Evolutionary conservation across 2,888 invertebrate genomes (phyloP), one percentile per base, ranked within the genome.

Genomic region (Choreutis nemorana): DNA sequence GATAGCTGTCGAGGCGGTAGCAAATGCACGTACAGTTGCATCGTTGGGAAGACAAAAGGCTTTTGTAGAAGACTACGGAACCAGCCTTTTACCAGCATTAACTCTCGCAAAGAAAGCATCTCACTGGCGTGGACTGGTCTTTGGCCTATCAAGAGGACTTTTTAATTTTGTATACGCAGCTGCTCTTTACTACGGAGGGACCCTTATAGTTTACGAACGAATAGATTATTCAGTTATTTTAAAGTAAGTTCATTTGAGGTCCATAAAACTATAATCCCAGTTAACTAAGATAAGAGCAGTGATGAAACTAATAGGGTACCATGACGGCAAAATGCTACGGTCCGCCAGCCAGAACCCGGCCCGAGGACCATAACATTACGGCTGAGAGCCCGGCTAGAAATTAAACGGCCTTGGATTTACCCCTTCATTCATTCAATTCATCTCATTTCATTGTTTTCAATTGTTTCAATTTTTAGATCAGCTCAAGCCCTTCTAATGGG

Each of bases 1-100:
- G 85, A 73, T 89, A 34, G 88, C 90, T 3, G 87, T 90, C 8
- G 91, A 91, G 61, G 89, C 87, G 2, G 87, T 91, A 1, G 81
- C 86, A 4, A 90, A 89, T 45, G 86, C 91, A 4, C 81, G 90
- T 22, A 92, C 92, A 1, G 90, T 90, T 1, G 87, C 84, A 0
- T 87, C 89, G 0, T 59, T 91, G 11, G 87, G 89, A 1, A 75
- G 86, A 16, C 91, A 92, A 60, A 75, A 83, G 11, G 80, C 80
- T 14, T 90, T 91, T 60, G 80, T 85, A 21, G 42, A 65, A 0
- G 80, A 83, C 30, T 92, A 90, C 50, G 78, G 83, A 2, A 58
- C 58, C 1, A 81, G 84, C 35, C 62, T 92, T 5, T 39, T 56
- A 14, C 85, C 86, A 0, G 85, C 88, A 1, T 77, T 88, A 29